Evolutionary conservation across 2,888 invertebrate genomes (phyloP).

Genomic region (Zygogramma bicolorata): DNA sequence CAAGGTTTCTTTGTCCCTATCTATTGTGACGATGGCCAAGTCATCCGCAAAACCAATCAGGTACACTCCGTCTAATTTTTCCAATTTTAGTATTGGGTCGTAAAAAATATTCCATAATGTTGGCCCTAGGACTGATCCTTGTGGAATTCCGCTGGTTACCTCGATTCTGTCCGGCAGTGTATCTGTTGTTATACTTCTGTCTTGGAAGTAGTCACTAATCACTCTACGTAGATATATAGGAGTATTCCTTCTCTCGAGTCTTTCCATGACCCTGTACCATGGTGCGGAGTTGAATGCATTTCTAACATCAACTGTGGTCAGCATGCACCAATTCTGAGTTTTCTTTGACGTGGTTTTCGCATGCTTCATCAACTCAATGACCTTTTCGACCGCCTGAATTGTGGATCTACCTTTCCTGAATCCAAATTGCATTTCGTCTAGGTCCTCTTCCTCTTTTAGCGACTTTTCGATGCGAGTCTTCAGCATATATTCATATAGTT

Average conservation of each 20-base stretch:
- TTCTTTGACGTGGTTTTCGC: background rate
- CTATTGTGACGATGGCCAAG: slow-evolving; percentile 1
- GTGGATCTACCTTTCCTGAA: too few species aligned
- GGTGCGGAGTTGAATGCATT: slow-evolving; percentile 28
- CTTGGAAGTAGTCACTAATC: background rate
- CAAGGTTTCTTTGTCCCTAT: background rate
- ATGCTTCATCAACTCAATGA: background rate
- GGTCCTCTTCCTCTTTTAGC: too few species aligned
- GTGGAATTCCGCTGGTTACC: slow-evolving; percentile 13
- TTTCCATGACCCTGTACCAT: slow-evolving; percentile 10
- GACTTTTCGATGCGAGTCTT: too few species aligned
- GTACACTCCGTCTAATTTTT: background rate
- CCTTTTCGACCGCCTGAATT: background rate
- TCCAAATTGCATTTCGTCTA: too few species aligned
- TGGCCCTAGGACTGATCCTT: slow-evolving; percentile 31
- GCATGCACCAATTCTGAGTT: background rate
- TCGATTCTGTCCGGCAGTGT: background rate
- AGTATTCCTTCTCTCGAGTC: background rate
- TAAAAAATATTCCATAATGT: slow-evolving; percentile 34
- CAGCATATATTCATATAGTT: too few species aligned
- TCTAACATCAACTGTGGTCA: slow-evolving; percentile 20
- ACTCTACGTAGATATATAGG: background rate
- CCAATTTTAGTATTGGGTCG: slow-evolving; percentile 19
- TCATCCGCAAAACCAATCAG: slow-evolving; percentile 29
- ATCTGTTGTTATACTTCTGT: background rate